Evolutionary conservation across 1,140 invertebrate genomes (phyloP).

Genomic region (Aphelenchoides fujianensis): DNA sequence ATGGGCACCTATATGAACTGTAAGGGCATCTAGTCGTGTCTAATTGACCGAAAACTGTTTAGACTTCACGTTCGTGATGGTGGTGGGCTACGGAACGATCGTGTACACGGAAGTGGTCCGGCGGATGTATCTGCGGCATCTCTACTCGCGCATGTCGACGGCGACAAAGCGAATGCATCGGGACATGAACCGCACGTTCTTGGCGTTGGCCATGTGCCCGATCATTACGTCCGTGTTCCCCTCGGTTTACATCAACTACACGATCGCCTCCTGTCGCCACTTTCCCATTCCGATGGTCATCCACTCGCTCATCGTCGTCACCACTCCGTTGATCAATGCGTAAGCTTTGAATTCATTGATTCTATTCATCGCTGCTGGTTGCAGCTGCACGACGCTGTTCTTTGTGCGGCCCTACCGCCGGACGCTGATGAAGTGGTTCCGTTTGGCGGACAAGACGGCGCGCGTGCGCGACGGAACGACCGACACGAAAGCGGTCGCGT

Average conservation of each 20-base stretch:
- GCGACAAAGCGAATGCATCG: conserved; percentile 17
- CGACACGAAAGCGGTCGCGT: background rate
- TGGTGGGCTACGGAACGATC: background rate
- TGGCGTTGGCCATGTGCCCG: conserved; percentile 14
- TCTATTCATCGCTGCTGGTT: no score
- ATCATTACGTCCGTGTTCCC: background rate
- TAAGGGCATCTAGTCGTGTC: no score
- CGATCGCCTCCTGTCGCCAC: conserved; percentile 9
- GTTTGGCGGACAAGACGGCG: background rate
- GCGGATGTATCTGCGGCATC: background rate
- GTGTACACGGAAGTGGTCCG: conserved; percentile 12
- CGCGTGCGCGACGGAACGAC: background rate
- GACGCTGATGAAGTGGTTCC: background rate
- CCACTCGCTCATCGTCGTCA: conserved; percentile 5
- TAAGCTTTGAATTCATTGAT: no score
- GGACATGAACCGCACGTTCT: conserved; percentile 5
- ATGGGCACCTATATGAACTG: conserved; percentile 11
- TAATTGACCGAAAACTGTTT: no score
- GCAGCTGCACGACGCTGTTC: background rate
- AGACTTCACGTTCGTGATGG: background rate
- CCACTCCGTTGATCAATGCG: conserved; percentile 2
- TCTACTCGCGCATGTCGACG: background rate
- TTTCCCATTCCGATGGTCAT: conserved; percentile 14
- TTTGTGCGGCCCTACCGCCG: conserved; percentile 8
- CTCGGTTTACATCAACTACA: conserved; percentile 12